A percentile compares a stretch with the other conserved stretches of the same genome.
phyloP scores from a whole-genome alignment of 2,888 invertebrate genomes.

The Pollenia amentaria region DNA sequence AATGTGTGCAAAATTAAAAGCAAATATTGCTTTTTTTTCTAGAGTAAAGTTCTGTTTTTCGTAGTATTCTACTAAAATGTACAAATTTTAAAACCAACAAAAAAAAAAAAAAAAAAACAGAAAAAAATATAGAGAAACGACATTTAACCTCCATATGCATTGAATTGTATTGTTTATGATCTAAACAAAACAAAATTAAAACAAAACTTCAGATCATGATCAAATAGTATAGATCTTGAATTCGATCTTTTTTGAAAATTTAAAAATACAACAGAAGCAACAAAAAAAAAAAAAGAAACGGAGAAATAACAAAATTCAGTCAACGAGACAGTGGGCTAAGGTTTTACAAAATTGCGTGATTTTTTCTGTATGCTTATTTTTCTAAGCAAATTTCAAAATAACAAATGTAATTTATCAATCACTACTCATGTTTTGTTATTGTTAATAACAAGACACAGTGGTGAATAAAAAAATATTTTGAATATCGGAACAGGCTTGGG shows the following conservation, averaged over 20 bases:
- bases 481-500: too few relatives aligned
- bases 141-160: slow-evolving; percentile 72
- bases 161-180: slow-evolving; percentile 63
- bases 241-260: slow-evolving; percentile 50
- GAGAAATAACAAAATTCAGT: slow-evolving; percentile 10
- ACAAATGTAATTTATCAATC: slow-evolving; percentile 4
- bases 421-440: neutral
- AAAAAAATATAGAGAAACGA: slow-evolving; percentile 51
- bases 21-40: slow-evolving; percentile 47
- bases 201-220: slow-evolving; percentile 68
- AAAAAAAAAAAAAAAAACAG: slow-evolving; percentile 12
- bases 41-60: slow-evolving; percentile 55
- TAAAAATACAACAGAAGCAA: slow-evolving; percentile 28
- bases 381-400: neutral
- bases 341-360: neutral
- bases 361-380: neutral
- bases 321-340: slow-evolving; percentile 36
- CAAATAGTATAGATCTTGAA: slow-evolving; percentile 65
- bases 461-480: too few relatives aligned
- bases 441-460: too few relatives aligned
- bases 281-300: slow-evolving; percentile 22
- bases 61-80: slow-evolving; percentile 41
- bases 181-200: slow-evolving; percentile 39
- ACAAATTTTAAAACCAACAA: neutral
- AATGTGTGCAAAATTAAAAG: slow-evolving; percentile 62